Percentiles rank a stretch among this genome's conserved stretches.
Evolutionary conservation across 2,888 invertebrate species (phyloP).

Genomic region (Amaurobius ferox): DNA sequence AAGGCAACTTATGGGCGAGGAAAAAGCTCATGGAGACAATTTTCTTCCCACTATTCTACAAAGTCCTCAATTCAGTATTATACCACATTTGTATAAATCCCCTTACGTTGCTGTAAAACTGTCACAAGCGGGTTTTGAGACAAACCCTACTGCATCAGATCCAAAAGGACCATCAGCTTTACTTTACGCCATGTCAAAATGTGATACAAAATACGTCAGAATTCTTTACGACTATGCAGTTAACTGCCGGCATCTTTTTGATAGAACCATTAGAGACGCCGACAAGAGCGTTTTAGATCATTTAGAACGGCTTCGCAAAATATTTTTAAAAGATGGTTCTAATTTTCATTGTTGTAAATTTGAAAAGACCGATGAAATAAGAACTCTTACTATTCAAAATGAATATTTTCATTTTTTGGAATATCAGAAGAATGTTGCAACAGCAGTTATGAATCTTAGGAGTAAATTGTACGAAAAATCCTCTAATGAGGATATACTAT

Average conservation of each 20-base stretch:
- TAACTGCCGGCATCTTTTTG: not conserved
- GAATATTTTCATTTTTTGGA: not conserved
- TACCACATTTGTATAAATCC: not conserved
- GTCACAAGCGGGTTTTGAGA: constrained; percentile 16
- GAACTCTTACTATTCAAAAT: too few relatives aligned
- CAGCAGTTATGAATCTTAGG: not conserved
- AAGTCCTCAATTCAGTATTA: not conserved
- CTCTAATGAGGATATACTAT: too few relatives aligned
- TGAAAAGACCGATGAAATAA: not conserved
- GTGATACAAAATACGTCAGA: not conserved
- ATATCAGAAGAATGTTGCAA: not conserved
- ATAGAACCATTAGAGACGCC: not conserved
- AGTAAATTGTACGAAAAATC: not conserved
- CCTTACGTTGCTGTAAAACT: constrained; percentile 7
- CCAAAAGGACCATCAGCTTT: not conserved
- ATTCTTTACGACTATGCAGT: not conserved
- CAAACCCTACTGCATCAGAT: not conserved
- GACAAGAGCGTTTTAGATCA: not conserved
- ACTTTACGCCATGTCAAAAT: not conserved
- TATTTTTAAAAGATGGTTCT: not conserved
- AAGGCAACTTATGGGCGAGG: not conserved
- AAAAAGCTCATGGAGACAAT: not conserved
- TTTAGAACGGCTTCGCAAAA: not conserved
- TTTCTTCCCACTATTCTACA: not conserved
- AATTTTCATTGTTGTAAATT: not conserved